Conservation (phyloP, 2,888 invertebrate species). For the Keiferia lycopersicella region DNA sequence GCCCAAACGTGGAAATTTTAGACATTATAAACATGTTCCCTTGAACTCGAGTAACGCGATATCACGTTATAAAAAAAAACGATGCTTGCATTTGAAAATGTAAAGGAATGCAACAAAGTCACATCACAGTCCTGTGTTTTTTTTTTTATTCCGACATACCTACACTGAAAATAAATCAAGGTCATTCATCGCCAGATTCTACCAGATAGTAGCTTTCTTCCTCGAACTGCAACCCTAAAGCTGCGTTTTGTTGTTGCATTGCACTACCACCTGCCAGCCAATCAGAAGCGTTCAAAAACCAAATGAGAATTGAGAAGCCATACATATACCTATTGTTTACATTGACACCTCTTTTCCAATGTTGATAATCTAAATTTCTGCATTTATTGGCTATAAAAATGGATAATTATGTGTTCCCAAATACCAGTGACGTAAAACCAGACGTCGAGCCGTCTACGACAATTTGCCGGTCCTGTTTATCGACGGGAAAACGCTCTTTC, state of each 20-base stretch:
- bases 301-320: constrained; percentile 30
- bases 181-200: neutral
- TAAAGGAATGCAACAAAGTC: neutral
- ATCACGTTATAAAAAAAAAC: too few species aligned
- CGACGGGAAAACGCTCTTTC: constrained; percentile 51
- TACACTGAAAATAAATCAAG: neutral
- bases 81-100: too few species aligned
- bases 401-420: constrained; percentile 23
- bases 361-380: constrained; percentile 7
- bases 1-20: too few species aligned
- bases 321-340: constrained; percentile 37
- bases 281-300: neutral
- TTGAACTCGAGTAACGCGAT: too few species aligned
- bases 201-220: constrained; percentile 20
- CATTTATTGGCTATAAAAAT: constrained; percentile 14
- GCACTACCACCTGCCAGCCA: neutral
- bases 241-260: constrained; percentile 11
- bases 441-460: constrained; percentile 42
- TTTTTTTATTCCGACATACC: neutral
- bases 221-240: constrained; percentile 4
- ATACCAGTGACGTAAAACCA: constrained; percentile 37
- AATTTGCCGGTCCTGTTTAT: constrained; percentile 66
- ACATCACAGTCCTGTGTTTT: too few species aligned
- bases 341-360: constrained; percentile 17
- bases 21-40: too few species aligned